Conservation (phyloP, 1,140 invertebrate species). For the Ectropis grisescens region DNA sequence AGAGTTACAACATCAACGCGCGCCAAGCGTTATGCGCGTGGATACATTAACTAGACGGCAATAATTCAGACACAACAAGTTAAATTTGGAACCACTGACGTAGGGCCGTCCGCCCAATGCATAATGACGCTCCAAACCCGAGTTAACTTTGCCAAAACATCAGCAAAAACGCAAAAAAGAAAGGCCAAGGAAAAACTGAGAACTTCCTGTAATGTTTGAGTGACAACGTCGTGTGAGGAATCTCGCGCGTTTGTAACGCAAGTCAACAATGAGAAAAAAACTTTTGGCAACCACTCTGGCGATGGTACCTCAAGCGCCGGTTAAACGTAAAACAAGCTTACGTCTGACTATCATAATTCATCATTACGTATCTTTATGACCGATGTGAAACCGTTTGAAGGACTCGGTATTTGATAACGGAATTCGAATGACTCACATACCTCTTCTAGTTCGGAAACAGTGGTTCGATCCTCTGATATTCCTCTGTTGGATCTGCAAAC, state of each 20-base stretch:
- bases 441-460: slow-evolving; percentile 75
- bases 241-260: slow-evolving; percentile 29
- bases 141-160: slow-evolving; percentile 8
- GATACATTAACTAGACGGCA: slow-evolving; percentile 30
- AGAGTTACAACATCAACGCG: too few relatives aligned
- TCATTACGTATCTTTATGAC: too few relatives aligned
- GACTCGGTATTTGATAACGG: neutral
- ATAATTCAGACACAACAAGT: slow-evolving; percentile 39
- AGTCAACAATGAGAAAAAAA: slow-evolving; percentile 49
- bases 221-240: slow-evolving; percentile 29
- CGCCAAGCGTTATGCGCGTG: too few relatives aligned
- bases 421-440: slow-evolving; percentile 35
- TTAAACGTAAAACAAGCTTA: too few relatives aligned
- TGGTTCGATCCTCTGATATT: slow-evolving; percentile 72
- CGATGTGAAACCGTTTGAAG: too few relatives aligned
- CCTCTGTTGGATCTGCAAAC: slow-evolving; percentile 66
- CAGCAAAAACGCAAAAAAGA: slow-evolving; percentile 10
- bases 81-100: slow-evolving; percentile 46
- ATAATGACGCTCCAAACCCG: slow-evolving; percentile 30
- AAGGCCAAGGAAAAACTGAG: slow-evolving; percentile 7
- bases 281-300: slow-evolving; percentile 38
- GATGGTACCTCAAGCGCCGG: slow-evolving; percentile 20
- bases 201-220: slow-evolving; percentile 27
- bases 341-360: too few relatives aligned
- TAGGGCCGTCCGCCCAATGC: slow-evolving; percentile 18